These are phyloP conservation scores for Acinonyx jubatus DNA, from an alignment of 2,113 vertebrate species.

Conservation along the genomic window DNA sequence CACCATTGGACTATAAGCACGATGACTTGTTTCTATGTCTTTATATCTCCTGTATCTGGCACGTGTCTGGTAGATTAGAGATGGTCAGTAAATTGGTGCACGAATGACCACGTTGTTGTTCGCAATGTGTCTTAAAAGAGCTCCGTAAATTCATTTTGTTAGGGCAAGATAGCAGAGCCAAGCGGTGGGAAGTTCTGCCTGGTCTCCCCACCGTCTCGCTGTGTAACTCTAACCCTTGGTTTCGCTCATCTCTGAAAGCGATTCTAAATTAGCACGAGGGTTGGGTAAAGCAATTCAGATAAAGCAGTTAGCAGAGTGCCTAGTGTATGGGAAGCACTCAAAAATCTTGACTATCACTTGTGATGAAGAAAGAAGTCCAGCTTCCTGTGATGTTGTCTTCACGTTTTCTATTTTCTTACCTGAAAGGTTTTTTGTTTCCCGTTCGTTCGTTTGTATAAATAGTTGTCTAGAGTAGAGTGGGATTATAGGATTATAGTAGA, in stretches of 20 bases:
- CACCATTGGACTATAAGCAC: background rate
- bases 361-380: background rate
- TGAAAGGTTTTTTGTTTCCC: background rate
- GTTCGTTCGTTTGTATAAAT: background rate
- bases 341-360: conserved; percentile 1
- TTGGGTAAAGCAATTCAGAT: background rate
- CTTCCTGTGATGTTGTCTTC: background rate
- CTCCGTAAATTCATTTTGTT: background rate
- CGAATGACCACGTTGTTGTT: background rate
- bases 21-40: background rate
- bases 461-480: background rate
- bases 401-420: background rate
- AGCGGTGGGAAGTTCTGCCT: background rate
- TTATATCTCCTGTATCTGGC: background rate
- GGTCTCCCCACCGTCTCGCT: background rate
- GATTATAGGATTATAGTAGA: background rate
- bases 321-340: background rate
- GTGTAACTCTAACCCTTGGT: background rate
- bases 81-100: background rate
- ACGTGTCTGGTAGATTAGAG: background rate
- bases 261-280: background rate
- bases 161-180: background rate
- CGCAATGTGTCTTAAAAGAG: background rate
- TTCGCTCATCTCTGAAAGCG: background rate
- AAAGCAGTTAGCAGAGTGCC: background rate